Conservation (phyloP, 2,113 vertebrate genomes). For the Strix uralensis region DNA sequence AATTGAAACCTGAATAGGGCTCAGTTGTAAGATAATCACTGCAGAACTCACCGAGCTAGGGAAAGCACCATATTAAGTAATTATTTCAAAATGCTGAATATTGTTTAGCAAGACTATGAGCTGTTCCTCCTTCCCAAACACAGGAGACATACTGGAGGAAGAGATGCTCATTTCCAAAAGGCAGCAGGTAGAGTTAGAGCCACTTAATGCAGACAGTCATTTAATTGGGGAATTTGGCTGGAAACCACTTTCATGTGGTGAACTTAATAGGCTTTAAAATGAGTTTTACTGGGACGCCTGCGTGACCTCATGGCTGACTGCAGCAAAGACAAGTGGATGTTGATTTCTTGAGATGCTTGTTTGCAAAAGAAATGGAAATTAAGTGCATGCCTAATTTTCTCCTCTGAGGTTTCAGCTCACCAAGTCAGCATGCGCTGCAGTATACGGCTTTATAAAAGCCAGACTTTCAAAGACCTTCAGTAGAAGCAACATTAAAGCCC, state of each 20-base stretch:
- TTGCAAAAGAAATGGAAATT: background rate
- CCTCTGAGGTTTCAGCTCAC: background rate
- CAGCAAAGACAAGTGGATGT: background rate
- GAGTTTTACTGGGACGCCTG: constrained; percentile 14
- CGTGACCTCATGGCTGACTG: background rate
- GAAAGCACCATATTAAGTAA: background rate
- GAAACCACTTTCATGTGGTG: constrained; percentile 45
- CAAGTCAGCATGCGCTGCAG: background rate
- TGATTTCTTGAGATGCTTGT: background rate
- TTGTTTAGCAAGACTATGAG: background rate
- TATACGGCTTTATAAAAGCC: accelerated
- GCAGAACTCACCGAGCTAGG: background rate
- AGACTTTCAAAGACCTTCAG: background rate
- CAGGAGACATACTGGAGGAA: background rate
- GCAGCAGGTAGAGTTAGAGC: background rate
- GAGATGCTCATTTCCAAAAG: background rate
- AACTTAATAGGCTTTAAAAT: constrained; percentile 39
- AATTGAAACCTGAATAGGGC: constrained; percentile 57
- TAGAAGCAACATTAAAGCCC: background rate
- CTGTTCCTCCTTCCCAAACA: background rate
- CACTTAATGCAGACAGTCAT: background rate
- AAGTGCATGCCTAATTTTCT: background rate
- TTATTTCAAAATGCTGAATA: background rate
- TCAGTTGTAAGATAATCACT: constrained; percentile 47
- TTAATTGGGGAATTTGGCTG: constrained; percentile 27